Conservation (phyloP, 2,888 invertebrate species). For the Chymomyza caudatula region DNA sequence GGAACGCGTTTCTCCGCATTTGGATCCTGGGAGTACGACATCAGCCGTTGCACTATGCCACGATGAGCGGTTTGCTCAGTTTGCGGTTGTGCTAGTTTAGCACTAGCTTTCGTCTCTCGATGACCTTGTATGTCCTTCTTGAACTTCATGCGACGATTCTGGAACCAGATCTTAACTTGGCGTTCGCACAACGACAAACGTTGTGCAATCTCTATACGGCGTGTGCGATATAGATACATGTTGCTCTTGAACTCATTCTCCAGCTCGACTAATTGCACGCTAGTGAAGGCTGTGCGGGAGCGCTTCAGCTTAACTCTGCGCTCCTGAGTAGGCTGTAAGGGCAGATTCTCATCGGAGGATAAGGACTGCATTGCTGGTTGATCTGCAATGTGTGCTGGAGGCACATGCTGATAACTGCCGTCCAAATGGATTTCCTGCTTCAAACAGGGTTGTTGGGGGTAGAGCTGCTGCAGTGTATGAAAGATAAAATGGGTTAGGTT, state of each 20-base stretch:
- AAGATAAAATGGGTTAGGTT: neutral
- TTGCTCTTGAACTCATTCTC: constrained; percentile 98
- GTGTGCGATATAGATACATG: constrained; percentile 93
- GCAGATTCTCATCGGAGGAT: constrained; percentile 55
- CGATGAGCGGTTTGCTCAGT: constrained; percentile 63
- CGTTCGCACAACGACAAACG: constrained; percentile 92
- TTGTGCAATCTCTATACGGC: constrained; percentile 97
- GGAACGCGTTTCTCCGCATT: constrained; percentile 38
- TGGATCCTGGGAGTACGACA: constrained; percentile 71
- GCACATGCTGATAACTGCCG: neutral
- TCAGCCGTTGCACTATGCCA: constrained; percentile 64
- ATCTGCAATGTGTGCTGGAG: neutral
- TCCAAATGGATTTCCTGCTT: neutral
- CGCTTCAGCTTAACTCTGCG: constrained; percentile 60
- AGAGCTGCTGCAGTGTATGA: constrained; percentile 16
- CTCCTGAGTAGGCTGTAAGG: constrained; percentile 43
- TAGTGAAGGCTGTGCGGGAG: constrained; percentile 94
- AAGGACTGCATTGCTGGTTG: constrained; percentile 26
- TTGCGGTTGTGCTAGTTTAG: constrained; percentile 47
- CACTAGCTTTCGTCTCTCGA: constrained; percentile 49
- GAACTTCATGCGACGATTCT: constrained; percentile 89
- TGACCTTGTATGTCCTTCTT: constrained; percentile 78
- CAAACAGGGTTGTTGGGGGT: constrained; percentile 29
- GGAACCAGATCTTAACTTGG: constrained; percentile 93
- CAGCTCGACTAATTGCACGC: constrained; percentile 95